Evolutionary conservation across 2,888 invertebrate genomes (phyloP), one percentile per base, ranked within the genome.

Genomic region (Leptinotarsa peninsularis): DNA sequence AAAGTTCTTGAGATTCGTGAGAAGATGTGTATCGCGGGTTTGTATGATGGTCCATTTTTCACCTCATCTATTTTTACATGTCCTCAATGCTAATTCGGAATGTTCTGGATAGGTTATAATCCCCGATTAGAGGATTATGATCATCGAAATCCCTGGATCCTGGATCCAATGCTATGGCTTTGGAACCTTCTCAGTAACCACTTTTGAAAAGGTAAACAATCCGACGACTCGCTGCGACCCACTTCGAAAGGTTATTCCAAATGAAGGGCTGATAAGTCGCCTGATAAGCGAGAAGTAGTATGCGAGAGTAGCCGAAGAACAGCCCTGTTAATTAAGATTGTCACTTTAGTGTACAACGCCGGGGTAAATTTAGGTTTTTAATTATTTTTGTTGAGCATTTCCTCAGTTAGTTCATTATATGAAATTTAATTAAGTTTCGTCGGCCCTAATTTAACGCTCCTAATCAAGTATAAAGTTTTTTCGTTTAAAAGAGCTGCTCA

Each of bases 331-430:
- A 89, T 89, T 89, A 89, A 89, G 88, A 88, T 89, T 89, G 89
- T 88, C 89, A 88, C 88, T 88, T 88, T 86, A 86, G 85, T 85
- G 86, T 86, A 86, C 84, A 86, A 86, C 84, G 86, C 83, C 86
- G 84, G 86, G 85, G 86, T 85, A 85, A 89, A 88, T 89, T 88
- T 88, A 87, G 89, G 88, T 89, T 88, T 89, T 89, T 89, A 89
- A 89, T 89, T 89, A 89, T 88, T 89, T 88, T 88, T 89, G 88
- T 88, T 88, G 88, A 87, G 88, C 88, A 88, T 89, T 88, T 89
- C 88, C 88, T 88, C 89, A 88, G 88, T 88, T 88, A 88, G 88
- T 89, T 88, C 89, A 88, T 89, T 89, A 89, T 89, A 89, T 89
- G 87, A 89, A 89, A 89, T 89, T 89, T 88, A 89, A 89, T 89